Evolutionary conservation across 2,797 vertebrate genomes (phyloP).

Genomic region (Lepus oiostolus): DNA sequence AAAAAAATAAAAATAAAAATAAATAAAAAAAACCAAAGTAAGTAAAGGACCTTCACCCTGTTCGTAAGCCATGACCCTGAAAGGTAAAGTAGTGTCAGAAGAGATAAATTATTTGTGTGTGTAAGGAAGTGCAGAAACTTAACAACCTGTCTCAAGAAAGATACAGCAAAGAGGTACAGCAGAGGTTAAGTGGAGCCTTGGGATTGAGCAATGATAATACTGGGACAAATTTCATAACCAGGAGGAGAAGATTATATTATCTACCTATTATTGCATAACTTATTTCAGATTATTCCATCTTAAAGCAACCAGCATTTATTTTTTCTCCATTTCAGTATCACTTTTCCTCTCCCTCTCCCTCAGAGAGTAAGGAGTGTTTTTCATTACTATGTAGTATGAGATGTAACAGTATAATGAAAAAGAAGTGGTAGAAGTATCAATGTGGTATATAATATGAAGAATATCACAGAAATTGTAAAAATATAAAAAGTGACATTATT

Average conservation of each 20-base stretch:
- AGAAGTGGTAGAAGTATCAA: too few species aligned
- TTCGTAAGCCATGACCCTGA: background rate
- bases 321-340: background rate
- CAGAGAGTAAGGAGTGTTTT: too few species aligned
- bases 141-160: background rate
- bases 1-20: too few species aligned
- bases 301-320: background rate
- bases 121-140: background rate
- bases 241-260: background rate
- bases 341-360: too few species aligned
- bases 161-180: background rate
- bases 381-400: too few species aligned
- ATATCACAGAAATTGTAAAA: too few species aligned
- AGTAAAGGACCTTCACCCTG: fast-evolving
- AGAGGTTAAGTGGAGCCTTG: background rate
- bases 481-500: too few species aligned
- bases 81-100: background rate
- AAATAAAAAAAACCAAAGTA: background rate
- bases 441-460: too few species aligned
- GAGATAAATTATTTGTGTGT: fast-evolving
- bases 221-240: background rate
- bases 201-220: background rate
- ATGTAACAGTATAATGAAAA: too few species aligned
- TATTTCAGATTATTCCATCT: background rate
- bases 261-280: background rate